A percentile compares a stretch with the other conserved stretches of the same genome.
Conservation (phyloP, 2,113 vertebrate genomes). For the Daboia siamensis region DNA sequence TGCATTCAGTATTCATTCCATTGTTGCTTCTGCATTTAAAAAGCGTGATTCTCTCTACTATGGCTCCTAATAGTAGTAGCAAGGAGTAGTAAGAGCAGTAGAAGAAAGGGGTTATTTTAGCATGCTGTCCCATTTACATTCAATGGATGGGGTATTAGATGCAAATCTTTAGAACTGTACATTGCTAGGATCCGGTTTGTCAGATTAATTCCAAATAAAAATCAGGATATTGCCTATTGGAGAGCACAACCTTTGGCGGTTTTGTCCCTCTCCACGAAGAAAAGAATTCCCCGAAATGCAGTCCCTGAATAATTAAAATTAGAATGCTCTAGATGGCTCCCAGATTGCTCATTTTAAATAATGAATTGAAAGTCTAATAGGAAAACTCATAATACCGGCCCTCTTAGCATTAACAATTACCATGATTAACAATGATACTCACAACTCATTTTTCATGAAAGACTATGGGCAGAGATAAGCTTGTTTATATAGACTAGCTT, state of each 20-base stretch:
- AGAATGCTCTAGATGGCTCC: conserved; percentile 67
- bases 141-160: not conserved
- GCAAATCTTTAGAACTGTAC: not conserved
- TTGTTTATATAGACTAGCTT: conserved; percentile 82
- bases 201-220: not conserved
- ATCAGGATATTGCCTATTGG: not conserved
- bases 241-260: not conserved
- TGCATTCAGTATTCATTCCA: not conserved
- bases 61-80: not conserved
- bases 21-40: not conserved
- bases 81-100: not conserved
- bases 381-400: conserved; percentile 79
- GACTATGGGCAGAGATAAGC: conserved; percentile 84
- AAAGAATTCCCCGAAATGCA: conserved; percentile 49
- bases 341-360: conserved; percentile 79
- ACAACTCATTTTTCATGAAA: conserved; percentile 88
- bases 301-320: conserved; percentile 68
- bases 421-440: conserved; percentile 90
- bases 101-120: not conserved
- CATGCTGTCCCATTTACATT: too few species aligned
- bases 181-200: not conserved
- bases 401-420: conserved; percentile 89
- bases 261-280: conserved; percentile 52
- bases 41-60: not conserved
- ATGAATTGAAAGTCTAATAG: conserved; percentile 85